phyloP scores from a whole-genome alignment of 2,888 invertebrate species.

The Eupithecia dodoneata region DNA sequence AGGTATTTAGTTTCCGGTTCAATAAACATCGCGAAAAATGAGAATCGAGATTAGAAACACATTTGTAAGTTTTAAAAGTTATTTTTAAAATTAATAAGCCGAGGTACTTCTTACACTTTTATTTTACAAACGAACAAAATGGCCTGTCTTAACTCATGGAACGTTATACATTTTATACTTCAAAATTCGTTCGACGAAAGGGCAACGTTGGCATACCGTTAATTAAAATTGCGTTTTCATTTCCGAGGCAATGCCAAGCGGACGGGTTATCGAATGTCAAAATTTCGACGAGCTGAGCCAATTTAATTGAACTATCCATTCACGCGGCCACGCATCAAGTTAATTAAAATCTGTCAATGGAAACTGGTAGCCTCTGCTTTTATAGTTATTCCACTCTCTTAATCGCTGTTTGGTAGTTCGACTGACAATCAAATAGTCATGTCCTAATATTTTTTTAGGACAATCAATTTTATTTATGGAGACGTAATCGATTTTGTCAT shows the following conservation, averaged over 20 bases:
- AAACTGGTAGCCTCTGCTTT: not conserved
- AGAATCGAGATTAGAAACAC: not conserved
- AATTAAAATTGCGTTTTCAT: not conserved
- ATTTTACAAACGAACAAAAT: not conserved
- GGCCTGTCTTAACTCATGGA: too few relatives aligned
- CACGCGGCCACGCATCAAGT: not conserved
- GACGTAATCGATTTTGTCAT: too few relatives aligned
- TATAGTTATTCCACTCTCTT: not conserved
- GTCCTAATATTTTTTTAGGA: too few relatives aligned
- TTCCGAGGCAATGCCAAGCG: not conserved
- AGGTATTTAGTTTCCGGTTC: not conserved
- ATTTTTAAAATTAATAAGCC: too few relatives aligned
- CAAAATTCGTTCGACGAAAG: not conserved
- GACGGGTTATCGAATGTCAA: not conserved
- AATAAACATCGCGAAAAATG: not conserved
- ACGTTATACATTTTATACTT: too few relatives aligned
- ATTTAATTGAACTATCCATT: not conserved
- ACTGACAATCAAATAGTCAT: too few relatives aligned
- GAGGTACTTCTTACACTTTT: not conserved
- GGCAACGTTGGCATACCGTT: not conserved
- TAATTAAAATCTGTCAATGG: not conserved
- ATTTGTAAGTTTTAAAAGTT: not conserved
- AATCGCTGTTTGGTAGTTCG: too few relatives aligned
- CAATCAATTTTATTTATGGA: too few relatives aligned
- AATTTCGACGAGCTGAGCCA: not conserved